phyloP scores from a whole-genome alignment of 2,888 invertebrate genomes.

The Aphidoletes aphidimyza region DNA sequence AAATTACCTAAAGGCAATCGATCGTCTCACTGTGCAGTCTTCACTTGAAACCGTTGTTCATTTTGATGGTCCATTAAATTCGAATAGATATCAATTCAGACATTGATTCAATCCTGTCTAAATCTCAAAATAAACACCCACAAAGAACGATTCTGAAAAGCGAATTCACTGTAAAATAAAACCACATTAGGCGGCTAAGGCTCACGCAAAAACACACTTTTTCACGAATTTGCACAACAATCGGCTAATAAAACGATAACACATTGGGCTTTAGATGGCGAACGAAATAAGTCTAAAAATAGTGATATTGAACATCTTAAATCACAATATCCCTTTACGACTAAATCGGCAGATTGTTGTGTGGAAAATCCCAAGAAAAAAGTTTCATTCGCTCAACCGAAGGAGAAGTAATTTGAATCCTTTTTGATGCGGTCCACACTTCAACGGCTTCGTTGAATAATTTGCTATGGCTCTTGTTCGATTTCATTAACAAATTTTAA shows the following conservation, averaged over 20 bases:
- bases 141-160: not conserved
- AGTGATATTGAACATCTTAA: constrained; percentile 9
- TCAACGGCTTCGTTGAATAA: not conserved
- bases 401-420: not conserved
- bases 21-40: too few species aligned
- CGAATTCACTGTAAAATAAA: not conserved
- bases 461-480: not conserved
- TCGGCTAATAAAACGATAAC: constrained; percentile 31
- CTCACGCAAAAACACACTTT: not conserved
- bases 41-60: too few species aligned
- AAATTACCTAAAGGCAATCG: too few species aligned
- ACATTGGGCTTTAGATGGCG: not conserved
- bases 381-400: not conserved
- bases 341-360: not conserved
- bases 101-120: too few species aligned
- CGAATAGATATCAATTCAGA: too few species aligned
- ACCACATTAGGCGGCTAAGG: not conserved
- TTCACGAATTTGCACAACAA: not conserved
- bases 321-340: not conserved
- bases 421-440: too few species aligned
- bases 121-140: not conserved
- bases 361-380: not conserved
- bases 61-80: too few species aligned
- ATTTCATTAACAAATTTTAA: not conserved
- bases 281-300: not conserved